Evolutionary conservation across 1,140 invertebrate species (phyloP), one percentile per base, ranked within the genome.

Genomic region (Drosophila pseudoobscura): DNA sequence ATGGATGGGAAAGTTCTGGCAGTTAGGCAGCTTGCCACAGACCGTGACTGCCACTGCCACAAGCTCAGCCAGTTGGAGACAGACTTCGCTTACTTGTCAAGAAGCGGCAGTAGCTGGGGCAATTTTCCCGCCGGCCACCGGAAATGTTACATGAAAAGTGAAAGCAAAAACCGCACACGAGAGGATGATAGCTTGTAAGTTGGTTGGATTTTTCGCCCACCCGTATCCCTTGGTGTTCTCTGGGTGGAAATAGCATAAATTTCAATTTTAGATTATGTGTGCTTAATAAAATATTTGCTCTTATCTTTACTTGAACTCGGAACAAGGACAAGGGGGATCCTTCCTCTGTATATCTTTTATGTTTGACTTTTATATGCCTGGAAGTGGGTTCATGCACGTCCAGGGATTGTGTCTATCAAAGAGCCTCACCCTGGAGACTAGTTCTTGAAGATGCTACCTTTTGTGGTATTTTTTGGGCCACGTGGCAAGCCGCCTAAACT

Each of bases 261-360:
- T 85, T 85, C 82, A 87, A 85, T 85, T 87, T 87, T 75, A 87
- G 77, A 87, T 85, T 87, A 71, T 85, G 69, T 71, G 74, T 78
- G 74, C 74, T 82, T 88, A 75, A 85, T 85, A 82, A 85, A 82
- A 85, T 88, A 88, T 82, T 78, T 87, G 64, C 68, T 70, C 60
- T 65, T 80, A 70, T 79, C 66, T 52, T 41, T 51, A 58, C 59
- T 58, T 61, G 50, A 39, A 39, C 35, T 39, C 5, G 35, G 35
- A 39, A 39, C 11, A 39, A 39, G 35, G 35, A 39, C 35, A 39
- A 13, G 11, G 11, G 11, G 31, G 9, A 9, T 43, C 43, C 35
- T 11, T 24, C 22, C 26, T 44, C 20, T 56, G 35, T 57, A 56
- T 47, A 74, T 49, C 74, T 57, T 64, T 63, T 62, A 73, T 63